Percentiles rank a stretch among this genome's conserved stretches.
These are phyloP conservation scores for Pygmarrhopalites habei DNA, from an alignment of 1,140 invertebrate species.

Conservation along the genomic window DNA sequence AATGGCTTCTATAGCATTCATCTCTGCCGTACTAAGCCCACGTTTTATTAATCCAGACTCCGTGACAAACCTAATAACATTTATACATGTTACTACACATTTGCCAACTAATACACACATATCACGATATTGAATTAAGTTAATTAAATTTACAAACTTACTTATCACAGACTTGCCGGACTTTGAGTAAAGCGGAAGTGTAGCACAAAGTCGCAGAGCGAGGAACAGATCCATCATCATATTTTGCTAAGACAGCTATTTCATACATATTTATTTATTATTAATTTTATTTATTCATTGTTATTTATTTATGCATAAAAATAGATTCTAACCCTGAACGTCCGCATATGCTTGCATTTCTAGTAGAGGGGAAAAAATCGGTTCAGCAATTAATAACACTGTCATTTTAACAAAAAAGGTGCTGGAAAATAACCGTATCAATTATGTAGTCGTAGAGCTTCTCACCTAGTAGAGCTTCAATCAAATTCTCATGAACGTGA, in stretches of 20 bases:
- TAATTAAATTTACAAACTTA: conserved; percentile 44
- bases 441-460: too few relatives aligned
- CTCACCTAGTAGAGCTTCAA: conserved; percentile 88
- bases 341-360: conserved; percentile 96
- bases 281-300: too few relatives aligned
- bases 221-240: conserved; percentile 91
- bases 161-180: conserved; percentile 86
- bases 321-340: too few relatives aligned
- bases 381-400: too few relatives aligned
- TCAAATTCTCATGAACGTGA: conserved; percentile 95
- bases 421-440: too few relatives aligned
- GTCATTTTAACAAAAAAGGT: too few relatives aligned
- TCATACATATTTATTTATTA: too few relatives aligned
- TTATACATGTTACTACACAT: too few relatives aligned
- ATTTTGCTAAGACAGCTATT: conserved; percentile 90
- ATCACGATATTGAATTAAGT: not conserved
- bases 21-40: conserved; percentile 79
- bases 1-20: conserved; percentile 92
- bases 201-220: conserved; percentile 97
- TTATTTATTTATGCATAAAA: too few relatives aligned
- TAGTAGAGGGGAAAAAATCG: too few relatives aligned
- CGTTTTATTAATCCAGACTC: conserved; percentile 54
- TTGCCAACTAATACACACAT: too few relatives aligned
- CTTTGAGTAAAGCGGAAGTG: conserved; percentile 89
- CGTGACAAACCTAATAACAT: conserved; percentile 47